These are phyloP conservation scores for Antheraea assamensis DNA, from an alignment of 2,888 invertebrate species.

Conservation along the genomic window DNA sequence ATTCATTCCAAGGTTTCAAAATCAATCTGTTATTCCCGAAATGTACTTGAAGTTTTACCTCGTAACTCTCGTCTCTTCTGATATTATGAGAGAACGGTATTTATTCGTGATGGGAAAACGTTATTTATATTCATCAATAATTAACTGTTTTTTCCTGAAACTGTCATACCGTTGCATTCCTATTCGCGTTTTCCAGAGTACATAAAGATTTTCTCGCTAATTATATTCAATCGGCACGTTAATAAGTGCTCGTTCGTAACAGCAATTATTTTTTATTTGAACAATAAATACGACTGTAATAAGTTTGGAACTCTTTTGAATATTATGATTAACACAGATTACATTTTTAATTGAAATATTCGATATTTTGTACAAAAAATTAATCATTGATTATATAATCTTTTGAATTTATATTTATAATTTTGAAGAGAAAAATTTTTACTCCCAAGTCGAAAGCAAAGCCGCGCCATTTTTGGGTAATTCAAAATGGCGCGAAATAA, in stretches of 20 bases:
- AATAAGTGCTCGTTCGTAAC: not conserved
- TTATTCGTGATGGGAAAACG: conserved; percentile 28
- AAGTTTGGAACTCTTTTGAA: not conserved
- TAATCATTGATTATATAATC: no score
- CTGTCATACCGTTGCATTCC: conserved; percentile 28
- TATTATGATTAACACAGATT: no score
- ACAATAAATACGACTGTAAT: not conserved
- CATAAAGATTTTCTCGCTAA: not conserved
- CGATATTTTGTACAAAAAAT: no score
- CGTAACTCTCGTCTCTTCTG: not conserved
- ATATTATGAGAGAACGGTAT: conserved; percentile 22
- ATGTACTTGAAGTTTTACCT: not conserved
- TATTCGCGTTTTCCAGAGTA: conserved; percentile 25
- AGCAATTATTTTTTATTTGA: not conserved
- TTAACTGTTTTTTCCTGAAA: conserved; percentile 35
- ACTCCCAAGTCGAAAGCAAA: not conserved
- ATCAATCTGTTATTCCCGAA: not conserved
- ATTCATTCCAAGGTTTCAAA: not conserved
- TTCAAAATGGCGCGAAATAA: not conserved
- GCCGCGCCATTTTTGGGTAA: not conserved
- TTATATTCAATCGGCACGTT: not conserved
- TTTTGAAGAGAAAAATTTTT: not conserved
- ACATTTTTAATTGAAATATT: no score
- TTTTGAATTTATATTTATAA: no score
- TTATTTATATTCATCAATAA: conserved; percentile 25